phyloP scores from a whole-genome alignment of 2,797 vertebrate species.

The Crypturellus tataupa region DNA sequence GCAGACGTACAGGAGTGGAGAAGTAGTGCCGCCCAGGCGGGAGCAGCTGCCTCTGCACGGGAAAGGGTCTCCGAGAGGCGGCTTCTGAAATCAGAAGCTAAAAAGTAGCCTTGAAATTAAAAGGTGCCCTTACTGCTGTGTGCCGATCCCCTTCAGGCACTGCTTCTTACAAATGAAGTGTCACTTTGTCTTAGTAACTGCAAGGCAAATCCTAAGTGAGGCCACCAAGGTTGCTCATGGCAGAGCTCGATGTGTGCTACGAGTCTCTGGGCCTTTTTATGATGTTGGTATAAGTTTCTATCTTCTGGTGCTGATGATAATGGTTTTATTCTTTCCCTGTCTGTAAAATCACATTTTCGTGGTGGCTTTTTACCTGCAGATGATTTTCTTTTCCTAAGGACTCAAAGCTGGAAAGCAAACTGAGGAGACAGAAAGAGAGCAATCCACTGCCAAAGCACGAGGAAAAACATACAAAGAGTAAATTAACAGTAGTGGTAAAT shows the following conservation, averaged over 20 bases:
- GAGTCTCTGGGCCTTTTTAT: background rate
- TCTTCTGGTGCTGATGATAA: background rate
- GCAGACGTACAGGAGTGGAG: background rate
- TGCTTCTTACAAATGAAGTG: background rate
- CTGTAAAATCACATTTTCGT: background rate
- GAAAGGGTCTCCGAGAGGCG: background rate
- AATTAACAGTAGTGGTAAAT: background rate
- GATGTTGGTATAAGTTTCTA: fast-evolving
- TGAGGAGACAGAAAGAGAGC: background rate
- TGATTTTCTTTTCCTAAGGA: background rate
- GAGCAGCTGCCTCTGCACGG: background rate
- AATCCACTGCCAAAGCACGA: background rate
- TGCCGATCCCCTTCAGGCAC: background rate
- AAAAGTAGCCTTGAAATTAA: background rate
- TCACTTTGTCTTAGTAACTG: background rate
- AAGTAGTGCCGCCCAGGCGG: background rate
- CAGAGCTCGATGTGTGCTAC: background rate
- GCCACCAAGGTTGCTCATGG: background rate
- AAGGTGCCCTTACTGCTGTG: background rate
- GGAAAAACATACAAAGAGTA: background rate
- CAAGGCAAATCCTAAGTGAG: background rate
- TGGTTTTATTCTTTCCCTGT: background rate
- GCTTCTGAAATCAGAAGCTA: background rate
- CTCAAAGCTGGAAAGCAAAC: background rate
- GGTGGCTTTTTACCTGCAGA: background rate